These are phyloP conservation scores for Oxyruncus cristatus DNA, from an alignment of 2,113 vertebrate genomes.

Conservation along the genomic window DNA sequence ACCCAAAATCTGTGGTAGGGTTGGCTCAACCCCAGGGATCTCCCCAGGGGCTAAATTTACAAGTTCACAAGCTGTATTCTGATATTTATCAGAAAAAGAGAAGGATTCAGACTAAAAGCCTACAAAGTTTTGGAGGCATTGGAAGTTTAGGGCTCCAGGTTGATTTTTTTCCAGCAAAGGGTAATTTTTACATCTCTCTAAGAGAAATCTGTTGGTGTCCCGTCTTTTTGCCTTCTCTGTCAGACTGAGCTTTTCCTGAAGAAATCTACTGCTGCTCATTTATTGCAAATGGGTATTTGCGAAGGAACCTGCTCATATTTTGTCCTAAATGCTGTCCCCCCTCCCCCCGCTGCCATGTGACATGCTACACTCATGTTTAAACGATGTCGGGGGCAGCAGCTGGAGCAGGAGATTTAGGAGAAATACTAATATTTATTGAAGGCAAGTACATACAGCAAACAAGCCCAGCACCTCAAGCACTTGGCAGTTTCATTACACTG, in stretches of 20 bases:
- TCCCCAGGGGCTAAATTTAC: not conserved
- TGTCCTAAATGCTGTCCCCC: not conserved
- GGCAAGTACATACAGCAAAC: not conserved
- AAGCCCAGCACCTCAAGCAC: not conserved
- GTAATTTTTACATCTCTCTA: not conserved
- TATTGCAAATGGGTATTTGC: not conserved
- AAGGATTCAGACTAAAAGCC: not conserved
- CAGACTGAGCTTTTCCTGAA: not conserved
- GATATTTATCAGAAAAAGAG: not conserved
- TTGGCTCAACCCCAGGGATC: not conserved
- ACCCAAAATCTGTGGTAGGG: not conserved
- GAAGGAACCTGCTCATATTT: not conserved
- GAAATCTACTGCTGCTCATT: not conserved
- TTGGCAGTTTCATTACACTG: slow-evolving; percentile 26
- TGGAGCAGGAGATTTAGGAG: not conserved
- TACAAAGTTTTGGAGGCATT: not conserved
- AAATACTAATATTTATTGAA: slow-evolving; percentile 18
- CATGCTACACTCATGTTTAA: not conserved
- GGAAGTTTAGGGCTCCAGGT: not conserved
- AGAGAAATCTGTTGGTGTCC: not conserved
- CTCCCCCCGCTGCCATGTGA: not conserved
- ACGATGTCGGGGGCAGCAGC: not conserved
- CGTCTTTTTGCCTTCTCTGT: not conserved
- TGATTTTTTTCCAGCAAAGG: not conserved
- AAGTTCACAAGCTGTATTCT: not conserved